Percentiles rank a stretch among this genome's conserved stretches.
phyloP scores from a whole-genome alignment of 2,113 vertebrate species.

The Corythornis madagascariensis region DNA sequence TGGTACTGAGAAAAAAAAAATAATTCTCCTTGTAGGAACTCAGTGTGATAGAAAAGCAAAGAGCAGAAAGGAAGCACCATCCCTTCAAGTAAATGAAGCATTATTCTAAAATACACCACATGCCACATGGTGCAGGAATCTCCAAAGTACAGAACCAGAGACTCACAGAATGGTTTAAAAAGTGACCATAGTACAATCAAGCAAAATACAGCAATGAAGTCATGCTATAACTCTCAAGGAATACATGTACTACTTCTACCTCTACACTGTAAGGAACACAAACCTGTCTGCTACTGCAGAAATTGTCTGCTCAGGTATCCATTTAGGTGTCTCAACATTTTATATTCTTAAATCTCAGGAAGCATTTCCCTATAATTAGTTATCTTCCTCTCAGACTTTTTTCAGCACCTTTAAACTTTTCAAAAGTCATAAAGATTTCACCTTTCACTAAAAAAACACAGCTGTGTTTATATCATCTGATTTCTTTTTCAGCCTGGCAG shows the following conservation, averaged over 20 bases:
- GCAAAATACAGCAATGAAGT: not conserved
- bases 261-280: not conserved
- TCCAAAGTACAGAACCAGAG: not conserved
- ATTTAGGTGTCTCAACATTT: not conserved
- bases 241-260: not conserved
- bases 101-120: not conserved
- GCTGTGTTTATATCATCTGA: not conserved
- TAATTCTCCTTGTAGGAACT: not conserved
- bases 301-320: not conserved
- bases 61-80: slow-evolving; percentile 1
- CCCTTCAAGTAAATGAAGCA: not conserved
- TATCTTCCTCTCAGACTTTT: not conserved
- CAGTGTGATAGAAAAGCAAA: not conserved
- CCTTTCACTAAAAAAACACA: not conserved
- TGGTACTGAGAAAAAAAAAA: not conserved
- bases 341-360: not conserved
- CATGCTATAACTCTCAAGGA: not conserved
- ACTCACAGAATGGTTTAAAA: not conserved
- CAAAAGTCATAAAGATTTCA: not conserved
- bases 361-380: not conserved
- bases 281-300: not conserved
- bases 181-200: not conserved
- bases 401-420: not conserved
- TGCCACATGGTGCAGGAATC: not conserved
- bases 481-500: not conserved